These are phyloP conservation scores for Bombus waltoni DNA, from an alignment of 1,140 invertebrate genomes.

Conservation along the genomic window DNA sequence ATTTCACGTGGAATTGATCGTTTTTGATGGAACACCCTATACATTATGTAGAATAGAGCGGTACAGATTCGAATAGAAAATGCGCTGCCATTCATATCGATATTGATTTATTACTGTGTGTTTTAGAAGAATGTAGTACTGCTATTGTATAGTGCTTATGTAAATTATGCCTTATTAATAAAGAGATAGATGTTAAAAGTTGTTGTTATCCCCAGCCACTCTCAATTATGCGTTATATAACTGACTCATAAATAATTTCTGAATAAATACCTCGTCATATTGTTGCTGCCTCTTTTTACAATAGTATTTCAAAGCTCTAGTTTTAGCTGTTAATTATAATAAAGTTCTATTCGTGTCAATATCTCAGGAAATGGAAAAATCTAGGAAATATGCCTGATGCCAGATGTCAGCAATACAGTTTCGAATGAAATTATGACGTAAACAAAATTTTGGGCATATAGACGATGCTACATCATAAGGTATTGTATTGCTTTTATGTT, in stretches of 20 bases:
- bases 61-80: neutral
- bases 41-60: neutral
- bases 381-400: neutral
- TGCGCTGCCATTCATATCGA: neutral
- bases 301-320: neutral
- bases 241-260: too few relatives aligned
- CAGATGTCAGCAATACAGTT: neutral
- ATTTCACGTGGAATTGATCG: neutral
- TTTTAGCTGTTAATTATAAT: neutral
- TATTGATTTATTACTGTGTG: slow-evolving; percentile 29
- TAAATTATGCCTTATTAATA: slow-evolving; percentile 52
- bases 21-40: neutral
- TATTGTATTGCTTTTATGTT: neutral
- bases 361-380: neutral
- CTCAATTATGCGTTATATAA: slow-evolving; percentile 13
- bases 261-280: neutral
- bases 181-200: slow-evolving; percentile 28
- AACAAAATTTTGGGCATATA: neutral
- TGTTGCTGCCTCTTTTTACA: neutral
- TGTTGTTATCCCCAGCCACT: neutral
- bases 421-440: neutral
- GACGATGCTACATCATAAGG: neutral
- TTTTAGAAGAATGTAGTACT: slow-evolving; percentile 33
- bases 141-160: slow-evolving; percentile 31
- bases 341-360: neutral